Percentiles rank a stretch among this genome's conserved stretches.
These are phyloP conservation scores for Bubalus kerabau DNA, from an alignment of 2,113 vertebrate genomes.

Conservation along the genomic window DNA sequence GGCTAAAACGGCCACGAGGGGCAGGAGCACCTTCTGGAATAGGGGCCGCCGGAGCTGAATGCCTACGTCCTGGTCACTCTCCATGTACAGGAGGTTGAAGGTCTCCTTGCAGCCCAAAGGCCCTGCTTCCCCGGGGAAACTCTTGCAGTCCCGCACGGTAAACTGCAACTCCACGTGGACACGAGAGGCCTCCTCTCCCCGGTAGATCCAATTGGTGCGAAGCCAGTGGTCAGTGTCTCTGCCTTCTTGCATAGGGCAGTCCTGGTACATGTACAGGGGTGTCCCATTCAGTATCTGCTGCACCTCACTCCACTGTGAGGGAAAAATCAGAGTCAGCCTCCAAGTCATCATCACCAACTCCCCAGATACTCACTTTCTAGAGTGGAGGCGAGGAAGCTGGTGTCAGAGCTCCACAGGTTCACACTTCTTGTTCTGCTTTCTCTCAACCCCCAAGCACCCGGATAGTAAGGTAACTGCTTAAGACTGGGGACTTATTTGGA, in stretches of 20 bases:
- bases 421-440: background rate
- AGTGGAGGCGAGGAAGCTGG: background rate
- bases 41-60: constrained; percentile 80
- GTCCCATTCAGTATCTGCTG: constrained; percentile 83
- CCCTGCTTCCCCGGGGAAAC: constrained; percentile 71
- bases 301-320: constrained; percentile 79
- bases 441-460: background rate
- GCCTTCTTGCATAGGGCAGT: constrained; percentile 75
- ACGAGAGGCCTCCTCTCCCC: constrained; percentile 73
- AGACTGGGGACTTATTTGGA: background rate
- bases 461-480: background rate
- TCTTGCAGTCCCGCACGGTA: constrained; percentile 84
- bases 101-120: constrained; percentile 84
- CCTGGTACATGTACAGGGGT: constrained; percentile 83
- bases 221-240: constrained; percentile 84
- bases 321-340: background rate
- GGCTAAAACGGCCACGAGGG: fast-evolving
- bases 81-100: constrained; percentile 85
- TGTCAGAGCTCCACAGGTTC: background rate
- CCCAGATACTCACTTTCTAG: background rate
- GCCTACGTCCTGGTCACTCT: constrained; percentile 83
- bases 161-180: constrained; percentile 82
- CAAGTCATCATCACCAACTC: background rate
- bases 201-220: constrained; percentile 85
- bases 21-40: constrained; percentile 79